phyloP scores from a whole-genome alignment of 1,140 invertebrate genomes.

The Asobara japonica region DNA sequence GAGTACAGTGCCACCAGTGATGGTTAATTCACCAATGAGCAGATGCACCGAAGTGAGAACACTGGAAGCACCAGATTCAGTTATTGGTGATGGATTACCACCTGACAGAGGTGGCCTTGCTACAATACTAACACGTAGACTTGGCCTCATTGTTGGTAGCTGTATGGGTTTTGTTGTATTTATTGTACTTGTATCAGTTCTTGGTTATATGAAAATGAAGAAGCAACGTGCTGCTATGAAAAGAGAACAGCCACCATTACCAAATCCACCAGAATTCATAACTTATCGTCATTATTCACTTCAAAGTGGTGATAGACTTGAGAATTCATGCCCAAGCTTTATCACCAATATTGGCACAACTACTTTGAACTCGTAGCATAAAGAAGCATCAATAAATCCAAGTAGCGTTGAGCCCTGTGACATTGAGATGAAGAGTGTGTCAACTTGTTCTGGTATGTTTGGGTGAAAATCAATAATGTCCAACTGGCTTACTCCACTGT shows the following conservation, averaged over 20 bases:
- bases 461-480: slow-evolving; percentile 33
- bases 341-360: slow-evolving; percentile 61
- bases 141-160: slow-evolving; percentile 86
- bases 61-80: slow-evolving; percentile 75
- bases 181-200: slow-evolving; percentile 80
- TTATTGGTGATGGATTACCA: slow-evolving; percentile 71
- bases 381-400: slow-evolving; percentile 44
- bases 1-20: slow-evolving; percentile 69
- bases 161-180: slow-evolving; percentile 88
- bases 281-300: slow-evolving; percentile 78
- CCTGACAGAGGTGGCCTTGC: slow-evolving; percentile 72
- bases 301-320: slow-evolving; percentile 61
- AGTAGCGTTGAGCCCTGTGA: slow-evolving; percentile 42
- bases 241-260: slow-evolving; percentile 72
- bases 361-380: slow-evolving; percentile 62
- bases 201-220: slow-evolving; percentile 88
- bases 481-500: slow-evolving; percentile 17
- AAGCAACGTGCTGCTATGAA: slow-evolving; percentile 81
- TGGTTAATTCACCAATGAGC: slow-evolving; percentile 79
- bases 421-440: slow-evolving; percentile 55
- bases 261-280: slow-evolving; percentile 77
- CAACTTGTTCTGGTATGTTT: slow-evolving; percentile 51
- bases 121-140: slow-evolving; percentile 76
- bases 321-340: slow-evolving; percentile 63
- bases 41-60: slow-evolving; percentile 81